Evolutionary conservation across 2,113 vertebrate species (phyloP), one percentile per base, ranked within the genome.

Genomic region (Epinephelus moara): DNA sequence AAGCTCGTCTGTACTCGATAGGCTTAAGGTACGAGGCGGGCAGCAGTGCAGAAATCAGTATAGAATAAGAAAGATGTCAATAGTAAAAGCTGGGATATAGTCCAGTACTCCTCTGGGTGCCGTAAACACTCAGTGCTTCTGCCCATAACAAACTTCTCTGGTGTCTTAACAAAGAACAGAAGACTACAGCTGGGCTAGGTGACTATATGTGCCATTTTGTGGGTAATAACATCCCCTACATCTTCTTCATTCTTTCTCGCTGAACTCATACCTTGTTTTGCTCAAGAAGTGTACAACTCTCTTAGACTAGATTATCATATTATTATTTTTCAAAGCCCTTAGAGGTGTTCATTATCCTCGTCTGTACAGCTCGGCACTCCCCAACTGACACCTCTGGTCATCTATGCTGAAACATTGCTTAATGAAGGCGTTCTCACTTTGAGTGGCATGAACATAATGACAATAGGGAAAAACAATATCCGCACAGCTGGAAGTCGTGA

Each of bases 401-500:
- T 40, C 6, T 23, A 18, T 15, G 45, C 13, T n/a, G 61, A 71
- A 73, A 30, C 15, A 11, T 3, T 56, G 60, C 30, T 33, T 10
- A 6, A 30, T 33, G 47, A 27, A 61, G 53, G 62, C 11, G 33
- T 59, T 47, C 40, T 45, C 21, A 45, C 21, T 70, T 42, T 47
- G 19, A 69, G 17, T 40, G 5, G 42, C 14, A 42, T 23, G 33
- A 62, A n/a, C 14, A 49, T 21, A n/a, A 19, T 42, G 27, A n/a
- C 33, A 69, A 62, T 8, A 67, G 37, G 62, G 37, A 70, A 47
- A 70, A 60, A 47, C 13, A 4, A 30, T 3, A 45, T 50, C 47
- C 40, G 47, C 40, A 47, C 30, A 66, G 23, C 75, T 71, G 60
- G 64, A 64, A 27, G 60, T 77, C 42, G 45, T 59, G 68, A 80